These are phyloP conservation scores for Xiphydria camelus DNA, from an alignment of 2,888 invertebrate genomes.

Conservation along the genomic window DNA sequence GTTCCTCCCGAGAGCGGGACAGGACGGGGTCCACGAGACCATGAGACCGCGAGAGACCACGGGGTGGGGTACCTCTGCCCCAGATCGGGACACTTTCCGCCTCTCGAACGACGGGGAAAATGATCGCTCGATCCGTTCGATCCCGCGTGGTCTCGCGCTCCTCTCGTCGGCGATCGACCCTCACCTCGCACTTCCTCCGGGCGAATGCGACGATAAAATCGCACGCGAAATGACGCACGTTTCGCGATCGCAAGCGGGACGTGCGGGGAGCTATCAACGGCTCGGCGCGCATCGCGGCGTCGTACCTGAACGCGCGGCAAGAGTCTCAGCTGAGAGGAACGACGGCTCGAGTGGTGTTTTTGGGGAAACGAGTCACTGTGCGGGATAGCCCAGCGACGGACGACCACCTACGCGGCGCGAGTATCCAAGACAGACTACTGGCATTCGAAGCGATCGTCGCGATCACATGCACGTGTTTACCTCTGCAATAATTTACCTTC, in stretches of 20 bases:
- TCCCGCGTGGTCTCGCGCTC: no score
- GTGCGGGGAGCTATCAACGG: no score
- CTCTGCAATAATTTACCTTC: constrained; percentile 23
- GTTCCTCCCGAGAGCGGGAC: constrained; percentile 19
- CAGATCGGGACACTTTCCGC: constrained; percentile 40
- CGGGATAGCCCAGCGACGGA: no score
- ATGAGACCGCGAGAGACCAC: neutral
- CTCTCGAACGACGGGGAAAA: no score
- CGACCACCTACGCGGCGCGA: constrained; percentile 8
- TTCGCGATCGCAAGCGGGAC: no score
- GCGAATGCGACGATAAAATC: neutral
- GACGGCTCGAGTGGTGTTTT: neutral
- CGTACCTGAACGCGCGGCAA: no score
- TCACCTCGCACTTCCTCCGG: constrained; percentile 18
- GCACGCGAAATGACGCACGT: neutral
- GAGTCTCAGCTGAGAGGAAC: no score
- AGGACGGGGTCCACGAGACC: constrained; percentile 1
- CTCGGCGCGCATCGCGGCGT: no score
- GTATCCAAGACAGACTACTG: constrained; percentile 23
- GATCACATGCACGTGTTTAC: constrained; percentile 30
- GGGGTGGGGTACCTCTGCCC: constrained; percentile 26
- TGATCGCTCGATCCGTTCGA: no score
- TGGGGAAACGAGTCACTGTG: no score
- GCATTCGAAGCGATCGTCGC: constrained; percentile 18
- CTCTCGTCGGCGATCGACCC: no score